Percentiles rank a stretch among this genome's conserved stretches.
phyloP scores from a whole-genome alignment of 1,140 invertebrate genomes.

The Artemia franciscana region DNA sequence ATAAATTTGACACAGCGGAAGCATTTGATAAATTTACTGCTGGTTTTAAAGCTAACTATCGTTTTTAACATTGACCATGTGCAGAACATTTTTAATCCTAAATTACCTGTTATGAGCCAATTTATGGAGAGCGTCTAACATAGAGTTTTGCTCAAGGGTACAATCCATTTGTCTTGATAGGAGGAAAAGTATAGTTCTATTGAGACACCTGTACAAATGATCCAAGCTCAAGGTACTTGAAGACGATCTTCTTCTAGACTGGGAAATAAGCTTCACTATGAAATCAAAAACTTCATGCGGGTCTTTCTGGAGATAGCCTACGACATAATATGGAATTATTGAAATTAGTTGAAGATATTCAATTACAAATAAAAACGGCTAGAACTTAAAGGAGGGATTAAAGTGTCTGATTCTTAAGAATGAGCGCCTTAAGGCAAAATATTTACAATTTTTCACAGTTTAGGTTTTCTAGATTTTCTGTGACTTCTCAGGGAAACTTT shows the following conservation, averaged over 20 bases:
- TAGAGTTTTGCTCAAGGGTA: slow-evolving; percentile 68
- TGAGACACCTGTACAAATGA: slow-evolving; percentile 73
- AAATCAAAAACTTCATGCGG: slow-evolving; percentile 89
- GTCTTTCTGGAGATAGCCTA: slow-evolving; percentile 49
- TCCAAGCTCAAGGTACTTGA: slow-evolving; percentile 31
- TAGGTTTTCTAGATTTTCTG: too few relatives aligned
- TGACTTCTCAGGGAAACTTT: too few relatives aligned
- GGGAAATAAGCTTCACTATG: slow-evolving; percentile 68
- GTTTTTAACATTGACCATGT: too few relatives aligned
- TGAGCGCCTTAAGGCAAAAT: too few relatives aligned
- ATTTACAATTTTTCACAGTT: too few relatives aligned
- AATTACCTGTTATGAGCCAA: slow-evolving; percentile 40
- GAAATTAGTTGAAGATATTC: too few relatives aligned
- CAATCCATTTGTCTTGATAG: slow-evolving; percentile 71
- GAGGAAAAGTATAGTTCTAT: slow-evolving; percentile 77
- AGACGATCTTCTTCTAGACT: slow-evolving; percentile 41
- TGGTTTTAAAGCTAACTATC: too few relatives aligned
- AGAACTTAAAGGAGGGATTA: too few relatives aligned
- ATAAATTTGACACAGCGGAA: too few relatives aligned
- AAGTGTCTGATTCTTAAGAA: too few relatives aligned
- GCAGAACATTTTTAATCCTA: slow-evolving; percentile 12
- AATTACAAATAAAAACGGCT: too few relatives aligned
- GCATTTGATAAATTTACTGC: too few relatives aligned
- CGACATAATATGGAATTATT: slow-evolving; percentile 13
- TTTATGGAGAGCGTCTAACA: slow-evolving; percentile 78